Conservation (phyloP, 1,140 invertebrate species). For the Periplaneta americana region DNA sequence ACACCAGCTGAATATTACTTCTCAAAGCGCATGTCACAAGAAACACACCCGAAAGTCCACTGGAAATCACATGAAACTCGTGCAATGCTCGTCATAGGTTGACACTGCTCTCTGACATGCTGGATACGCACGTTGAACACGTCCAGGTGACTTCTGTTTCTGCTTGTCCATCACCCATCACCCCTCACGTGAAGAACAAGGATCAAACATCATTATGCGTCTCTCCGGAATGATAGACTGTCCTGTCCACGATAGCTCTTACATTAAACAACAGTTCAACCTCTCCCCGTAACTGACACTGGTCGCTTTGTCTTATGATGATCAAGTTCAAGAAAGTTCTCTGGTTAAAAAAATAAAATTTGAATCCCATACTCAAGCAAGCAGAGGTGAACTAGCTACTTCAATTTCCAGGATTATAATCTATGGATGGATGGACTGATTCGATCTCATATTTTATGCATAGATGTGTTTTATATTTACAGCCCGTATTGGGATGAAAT, state of each 20-base stretch:
- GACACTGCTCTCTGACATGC: too few relatives aligned
- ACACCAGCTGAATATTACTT: too few relatives aligned
- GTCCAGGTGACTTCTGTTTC: not conserved
- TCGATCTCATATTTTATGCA: too few relatives aligned
- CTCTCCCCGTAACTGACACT: not conserved
- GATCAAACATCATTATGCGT: not conserved
- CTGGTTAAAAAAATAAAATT: not conserved
- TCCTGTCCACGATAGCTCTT: not conserved
- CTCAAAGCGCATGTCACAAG: too few relatives aligned
- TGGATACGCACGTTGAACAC: too few relatives aligned
- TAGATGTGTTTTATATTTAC: too few relatives aligned
- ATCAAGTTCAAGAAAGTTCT: not conserved
- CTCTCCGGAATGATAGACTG: not conserved
- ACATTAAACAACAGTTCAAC: not conserved
- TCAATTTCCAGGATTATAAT: too few relatives aligned
- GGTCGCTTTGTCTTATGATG: not conserved
- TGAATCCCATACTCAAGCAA: not conserved
- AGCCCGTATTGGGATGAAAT: too few relatives aligned
- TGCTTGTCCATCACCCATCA: not conserved
- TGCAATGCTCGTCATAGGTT: too few relatives aligned
- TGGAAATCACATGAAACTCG: too few relatives aligned
- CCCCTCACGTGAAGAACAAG: not conserved
- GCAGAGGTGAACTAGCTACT: not conserved
- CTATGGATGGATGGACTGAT: too few relatives aligned
- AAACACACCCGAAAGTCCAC: too few relatives aligned